phyloP scores from a whole-genome alignment of 2,113 vertebrate species.

The Herpetotheres cachinnans region DNA sequence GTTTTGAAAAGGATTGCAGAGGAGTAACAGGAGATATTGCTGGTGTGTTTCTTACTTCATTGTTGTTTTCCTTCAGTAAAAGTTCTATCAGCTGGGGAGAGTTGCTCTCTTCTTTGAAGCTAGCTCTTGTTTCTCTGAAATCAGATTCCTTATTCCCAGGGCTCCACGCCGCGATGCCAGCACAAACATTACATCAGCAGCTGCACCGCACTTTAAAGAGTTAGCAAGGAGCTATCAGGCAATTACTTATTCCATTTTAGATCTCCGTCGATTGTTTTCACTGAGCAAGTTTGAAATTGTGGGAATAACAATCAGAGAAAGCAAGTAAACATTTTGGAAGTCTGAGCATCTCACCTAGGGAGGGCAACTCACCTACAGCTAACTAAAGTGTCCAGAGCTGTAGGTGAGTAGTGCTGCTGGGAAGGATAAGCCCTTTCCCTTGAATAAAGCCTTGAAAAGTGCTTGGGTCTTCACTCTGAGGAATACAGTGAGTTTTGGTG shows the following conservation, averaged over 20 bases:
- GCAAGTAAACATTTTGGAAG: conserved; percentile 15
- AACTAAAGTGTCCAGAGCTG: not conserved
- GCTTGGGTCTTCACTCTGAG: not conserved
- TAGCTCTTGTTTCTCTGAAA: conserved; percentile 82
- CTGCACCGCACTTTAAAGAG: conserved; percentile 71
- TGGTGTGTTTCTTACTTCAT: conserved; percentile 72
- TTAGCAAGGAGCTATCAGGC: conserved; percentile 61
- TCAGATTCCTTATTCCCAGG: conserved; percentile 78
- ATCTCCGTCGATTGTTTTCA: conserved; percentile 37
- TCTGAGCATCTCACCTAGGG: not conserved
- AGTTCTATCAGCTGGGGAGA: conserved; percentile 77
- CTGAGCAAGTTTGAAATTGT: not conserved
- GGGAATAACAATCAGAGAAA: conserved; percentile 17
- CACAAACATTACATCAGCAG: conserved; percentile 79
- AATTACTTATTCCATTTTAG: conserved; percentile 65
- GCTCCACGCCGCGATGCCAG: conserved; percentile 74
- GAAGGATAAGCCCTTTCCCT: not conserved
- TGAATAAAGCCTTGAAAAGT: not conserved
- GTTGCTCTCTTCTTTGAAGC: conserved; percentile 79
- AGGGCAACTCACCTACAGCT: not conserved
- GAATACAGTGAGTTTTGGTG: not conserved
- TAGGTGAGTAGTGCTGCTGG: not conserved
- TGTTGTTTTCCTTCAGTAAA: conserved; percentile 80
- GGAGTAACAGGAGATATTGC: conserved; percentile 61
- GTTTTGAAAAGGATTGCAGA: conserved; percentile 64